These are phyloP conservation scores for Lepus europaeus DNA, from an alignment of 2,113 vertebrate genomes.

Conservation along the genomic window DNA sequence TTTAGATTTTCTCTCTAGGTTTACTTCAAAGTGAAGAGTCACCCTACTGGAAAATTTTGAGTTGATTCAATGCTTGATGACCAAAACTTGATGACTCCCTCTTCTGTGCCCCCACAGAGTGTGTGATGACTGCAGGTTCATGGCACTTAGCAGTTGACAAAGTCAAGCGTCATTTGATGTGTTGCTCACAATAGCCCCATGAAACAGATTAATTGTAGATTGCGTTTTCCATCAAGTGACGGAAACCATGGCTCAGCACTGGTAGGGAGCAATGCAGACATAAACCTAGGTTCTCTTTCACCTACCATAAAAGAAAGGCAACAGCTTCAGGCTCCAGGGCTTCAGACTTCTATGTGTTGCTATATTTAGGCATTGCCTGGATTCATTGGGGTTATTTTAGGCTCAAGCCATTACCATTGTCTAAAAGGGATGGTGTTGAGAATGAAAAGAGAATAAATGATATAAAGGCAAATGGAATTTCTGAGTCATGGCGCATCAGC, in stretches of 20 bases:
- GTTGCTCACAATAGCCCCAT: neutral
- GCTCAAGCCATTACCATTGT: neutral
- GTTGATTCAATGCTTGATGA: neutral
- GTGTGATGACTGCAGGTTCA: neutral
- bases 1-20: slow-evolving; percentile 14
- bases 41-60: neutral
- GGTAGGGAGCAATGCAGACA: neutral
- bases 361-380: neutral
- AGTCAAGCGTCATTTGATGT: neutral
- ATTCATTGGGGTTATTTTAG: neutral
- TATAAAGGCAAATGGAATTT: neutral
- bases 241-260: neutral
- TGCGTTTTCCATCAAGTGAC: neutral
- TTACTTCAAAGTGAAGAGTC: slow-evolving; percentile 4
- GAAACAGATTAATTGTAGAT: neutral
- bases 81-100: neutral
- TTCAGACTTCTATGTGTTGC: neutral
- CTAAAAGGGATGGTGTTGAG: neutral
- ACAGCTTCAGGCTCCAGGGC: neutral
- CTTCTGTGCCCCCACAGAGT: neutral
- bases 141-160: neutral
- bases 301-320: neutral
- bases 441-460: neutral
- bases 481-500: neutral
- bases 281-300: neutral